These are phyloP conservation scores for Pterobdella sp. DNA, from an alignment of 2,888 invertebrate species.

Conservation along the genomic window DNA sequence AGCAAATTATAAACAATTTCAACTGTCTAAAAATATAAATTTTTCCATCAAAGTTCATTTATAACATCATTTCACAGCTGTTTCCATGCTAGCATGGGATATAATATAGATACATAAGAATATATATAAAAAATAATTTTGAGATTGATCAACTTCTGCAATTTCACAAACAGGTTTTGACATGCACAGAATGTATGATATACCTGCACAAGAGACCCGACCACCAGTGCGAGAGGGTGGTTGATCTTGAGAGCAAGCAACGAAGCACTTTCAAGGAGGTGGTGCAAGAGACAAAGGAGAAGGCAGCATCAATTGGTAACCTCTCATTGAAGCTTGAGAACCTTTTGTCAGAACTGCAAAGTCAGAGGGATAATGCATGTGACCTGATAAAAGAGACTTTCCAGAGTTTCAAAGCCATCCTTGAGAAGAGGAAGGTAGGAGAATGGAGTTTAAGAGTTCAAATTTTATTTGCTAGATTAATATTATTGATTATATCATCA, in stretches of 20 bases:
- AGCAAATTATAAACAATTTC: too few species aligned
- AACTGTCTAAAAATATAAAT: too few species aligned
- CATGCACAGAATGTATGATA: conserved; percentile 78
- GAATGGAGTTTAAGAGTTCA: not conserved
- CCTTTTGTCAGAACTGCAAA: conserved; percentile 74
- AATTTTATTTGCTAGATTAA: not conserved
- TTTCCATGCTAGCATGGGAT: too few species aligned
- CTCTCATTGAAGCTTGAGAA: conserved; percentile 68
- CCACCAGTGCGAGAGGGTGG: conserved; percentile 70
- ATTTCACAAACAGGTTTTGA: conserved; percentile 63
- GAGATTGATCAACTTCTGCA: not conserved
- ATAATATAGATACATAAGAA: too few species aligned
- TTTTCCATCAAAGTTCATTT: too few species aligned
- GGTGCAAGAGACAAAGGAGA: conserved; percentile 67
- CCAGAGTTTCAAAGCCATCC: conserved; percentile 60
- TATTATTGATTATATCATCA: conserved; percentile 46
- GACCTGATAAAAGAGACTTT: conserved; percentile 61
- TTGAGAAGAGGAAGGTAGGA: conserved; percentile 62
- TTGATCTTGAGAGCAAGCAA: conserved; percentile 64
- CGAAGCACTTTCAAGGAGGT: conserved; percentile 69
- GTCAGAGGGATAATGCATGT: conserved; percentile 76
- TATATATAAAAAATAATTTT: too few species aligned
- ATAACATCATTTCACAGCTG: too few species aligned
- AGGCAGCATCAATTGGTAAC: conserved; percentile 68
- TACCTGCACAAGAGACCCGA: conserved; percentile 71